A percentile compares a stretch with the other conserved stretches of the same genome.
Conservation (phyloP, 1,140 invertebrate species). For the Coenobita brevimanus region DNA sequence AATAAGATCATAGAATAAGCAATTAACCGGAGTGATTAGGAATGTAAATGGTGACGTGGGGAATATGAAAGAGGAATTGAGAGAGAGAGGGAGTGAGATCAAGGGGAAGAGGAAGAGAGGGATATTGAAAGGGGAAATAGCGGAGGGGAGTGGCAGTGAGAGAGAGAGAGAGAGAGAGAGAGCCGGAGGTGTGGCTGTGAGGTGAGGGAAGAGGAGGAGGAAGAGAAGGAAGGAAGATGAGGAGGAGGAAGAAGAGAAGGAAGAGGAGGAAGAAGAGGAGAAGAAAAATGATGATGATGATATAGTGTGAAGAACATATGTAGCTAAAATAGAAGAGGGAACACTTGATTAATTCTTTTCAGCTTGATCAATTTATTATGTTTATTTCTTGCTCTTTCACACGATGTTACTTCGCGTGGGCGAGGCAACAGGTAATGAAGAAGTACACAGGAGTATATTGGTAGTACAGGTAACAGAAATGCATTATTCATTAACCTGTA, state of each 20-base stretch:
- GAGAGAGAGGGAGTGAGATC: too few species aligned
- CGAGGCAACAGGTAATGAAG: too few species aligned
- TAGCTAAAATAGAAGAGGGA: background rate
- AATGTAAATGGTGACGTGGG: too few species aligned
- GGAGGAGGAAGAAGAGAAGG: background rate
- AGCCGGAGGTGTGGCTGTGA: background rate
- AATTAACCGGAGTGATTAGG: too few species aligned
- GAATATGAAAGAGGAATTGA: too few species aligned
- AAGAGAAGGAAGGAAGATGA: background rate
- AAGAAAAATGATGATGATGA: background rate
- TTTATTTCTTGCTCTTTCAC: too few species aligned
- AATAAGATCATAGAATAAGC: too few species aligned
- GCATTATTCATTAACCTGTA: too few species aligned
- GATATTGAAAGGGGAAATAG: background rate
- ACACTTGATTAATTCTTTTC: background rate
- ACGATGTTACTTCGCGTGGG: too few species aligned
- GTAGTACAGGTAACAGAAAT: too few species aligned
- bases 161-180: constrained; percentile 24
- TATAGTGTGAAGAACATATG: background rate
- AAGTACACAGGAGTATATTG: too few species aligned
- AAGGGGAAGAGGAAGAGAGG: background rate
- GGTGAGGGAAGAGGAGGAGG: background rate
- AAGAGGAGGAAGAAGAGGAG: background rate
- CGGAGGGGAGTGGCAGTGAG: background rate
- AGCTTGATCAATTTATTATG: too few species aligned